phyloP scores from a whole-genome alignment of 2,113 vertebrate species.

The Caloenas nicobarica region DNA sequence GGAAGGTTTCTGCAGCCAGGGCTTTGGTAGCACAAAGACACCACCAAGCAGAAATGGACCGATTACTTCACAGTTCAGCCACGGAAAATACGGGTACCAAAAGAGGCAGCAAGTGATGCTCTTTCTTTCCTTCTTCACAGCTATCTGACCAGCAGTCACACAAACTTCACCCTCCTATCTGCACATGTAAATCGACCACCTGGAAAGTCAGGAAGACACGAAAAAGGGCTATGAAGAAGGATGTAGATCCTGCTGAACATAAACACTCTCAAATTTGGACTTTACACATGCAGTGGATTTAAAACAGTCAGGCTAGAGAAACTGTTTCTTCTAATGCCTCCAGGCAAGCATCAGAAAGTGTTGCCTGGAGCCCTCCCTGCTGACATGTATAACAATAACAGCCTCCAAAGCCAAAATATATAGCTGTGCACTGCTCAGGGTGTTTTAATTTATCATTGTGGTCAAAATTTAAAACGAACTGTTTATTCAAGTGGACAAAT shows the following conservation, averaged over 20 bases:
- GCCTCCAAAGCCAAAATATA: not conserved
- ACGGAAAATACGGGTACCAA: not conserved
- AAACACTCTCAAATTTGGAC: not conserved
- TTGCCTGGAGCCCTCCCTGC: not conserved
- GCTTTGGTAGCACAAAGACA: not conserved
- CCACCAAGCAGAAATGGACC: not conserved
- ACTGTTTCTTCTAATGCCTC: not conserved
- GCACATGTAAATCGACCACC: not conserved
- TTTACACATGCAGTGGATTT: not conserved
- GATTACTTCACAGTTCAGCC: not conserved
- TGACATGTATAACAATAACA: not conserved
- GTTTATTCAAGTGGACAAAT: constrained; percentile 16
- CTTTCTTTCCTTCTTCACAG: not conserved
- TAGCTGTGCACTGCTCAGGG: not conserved
- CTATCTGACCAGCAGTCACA: not conserved
- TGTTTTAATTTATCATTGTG: not conserved
- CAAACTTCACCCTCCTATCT: not conserved
- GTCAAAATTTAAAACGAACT: constrained; percentile 17
- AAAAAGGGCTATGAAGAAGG: not conserved
- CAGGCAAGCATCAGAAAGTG: not conserved
- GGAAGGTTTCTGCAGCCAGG: not conserved
- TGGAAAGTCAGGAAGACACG: not conserved
- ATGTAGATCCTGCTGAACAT: not conserved
- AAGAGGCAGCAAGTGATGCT: not conserved
- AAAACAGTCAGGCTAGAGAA: not conserved